Evolutionary conservation across 2,888 invertebrate species (phyloP).

Genomic region (Nomada flava): DNA sequence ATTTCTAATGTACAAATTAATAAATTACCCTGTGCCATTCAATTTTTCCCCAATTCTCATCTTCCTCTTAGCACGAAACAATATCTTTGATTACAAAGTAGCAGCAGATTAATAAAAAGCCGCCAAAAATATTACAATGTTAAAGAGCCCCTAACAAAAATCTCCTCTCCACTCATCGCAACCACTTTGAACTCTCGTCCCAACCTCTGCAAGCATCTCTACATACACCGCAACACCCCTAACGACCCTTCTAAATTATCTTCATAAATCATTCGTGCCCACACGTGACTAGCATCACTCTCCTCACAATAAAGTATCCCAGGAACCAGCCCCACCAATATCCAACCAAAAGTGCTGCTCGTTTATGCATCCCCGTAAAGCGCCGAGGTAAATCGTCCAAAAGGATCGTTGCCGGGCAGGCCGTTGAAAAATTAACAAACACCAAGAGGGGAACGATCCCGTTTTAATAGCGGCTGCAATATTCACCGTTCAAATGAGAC

Average conservation of each 20-base stretch:
- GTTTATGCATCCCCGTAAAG: slow-evolving; percentile 6
- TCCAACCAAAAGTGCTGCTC: slow-evolving; percentile 30
- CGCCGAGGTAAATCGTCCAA: slow-evolving; percentile 28
- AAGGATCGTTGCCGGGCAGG: slow-evolving; percentile 17
- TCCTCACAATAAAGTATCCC: slow-evolving; percentile 18
- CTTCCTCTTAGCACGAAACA: too few relatives aligned
- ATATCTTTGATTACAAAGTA: too few relatives aligned
- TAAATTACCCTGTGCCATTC: too few relatives aligned
- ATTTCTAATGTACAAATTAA: too few relatives aligned
- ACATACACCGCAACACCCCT: not conserved
- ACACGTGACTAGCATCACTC: slow-evolving; percentile 15
- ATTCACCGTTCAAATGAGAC: slow-evolving; percentile 61
- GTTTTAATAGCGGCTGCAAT: slow-evolving; percentile 67
- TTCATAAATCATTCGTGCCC: slow-evolving; percentile 25
- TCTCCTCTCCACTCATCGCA: too few relatives aligned
- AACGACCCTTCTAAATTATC: slow-evolving; percentile 19
- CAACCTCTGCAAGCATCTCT: not conserved
- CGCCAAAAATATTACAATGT: too few relatives aligned
- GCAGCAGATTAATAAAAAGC: too few relatives aligned
- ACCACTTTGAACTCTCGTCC: too few relatives aligned
- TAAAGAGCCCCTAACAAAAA: too few relatives aligned
- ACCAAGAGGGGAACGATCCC: slow-evolving; percentile 23
- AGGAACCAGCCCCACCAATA: not conserved
- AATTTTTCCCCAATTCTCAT: too few relatives aligned
- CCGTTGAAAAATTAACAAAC: slow-evolving; percentile 64